Evolutionary conservation across 1,140 invertebrate genomes (phyloP), one percentile per base, ranked within the genome.

Genomic region (Achatina immaculata): DNA sequence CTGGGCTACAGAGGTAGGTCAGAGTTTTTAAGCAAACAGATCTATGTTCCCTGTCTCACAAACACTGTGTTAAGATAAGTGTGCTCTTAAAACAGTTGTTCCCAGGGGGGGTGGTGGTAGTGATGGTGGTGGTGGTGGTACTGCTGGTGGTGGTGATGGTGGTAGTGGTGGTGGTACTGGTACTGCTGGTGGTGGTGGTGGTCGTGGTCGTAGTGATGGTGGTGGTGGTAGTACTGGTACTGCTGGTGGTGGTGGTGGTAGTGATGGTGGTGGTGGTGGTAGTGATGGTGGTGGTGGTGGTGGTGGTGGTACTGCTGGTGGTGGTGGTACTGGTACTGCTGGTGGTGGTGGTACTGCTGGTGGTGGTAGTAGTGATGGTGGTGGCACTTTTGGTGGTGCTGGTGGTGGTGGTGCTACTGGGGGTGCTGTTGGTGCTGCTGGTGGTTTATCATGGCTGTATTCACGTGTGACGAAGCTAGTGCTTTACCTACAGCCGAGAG

Each of bases 101-200:
- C n/a, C n/a, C n/a, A 66, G n/a, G 24, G n/a, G 62, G 11, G 34
- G 62, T 14, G n/a, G 40, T 36, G 11, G 40, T 38, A 42, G 69
- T 72, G n/a, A n/a, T 72, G 36, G 69, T 72, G n/a, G 40, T 42
- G 11, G 69, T 42, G 9, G 40, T 42, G 11, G 31, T 42, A 34
- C 7, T 42, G 11, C 7, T 42, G 11, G 69, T 72, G 11, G 40
- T 72, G 11, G 69, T 72, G n/a, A n/a, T 72, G 14, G 40, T 72
- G 36, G 40, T 72, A 72, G 40, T 72, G n/a, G 69, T 38, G 36
- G 40, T 42, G n/a, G 69, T 72, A 72, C 14, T 38, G n/a, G 40
- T 42, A 72, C 7, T 42, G 36, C 4, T 72, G 14, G 31, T 72
- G 36, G 40, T 72, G 36, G 40, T 36, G n/a, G 69, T 42, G 11